These are phyloP conservation scores for Xiphophorus couchianus DNA, from an alignment of 2,113 vertebrate genomes.

Conservation along the genomic window DNA sequence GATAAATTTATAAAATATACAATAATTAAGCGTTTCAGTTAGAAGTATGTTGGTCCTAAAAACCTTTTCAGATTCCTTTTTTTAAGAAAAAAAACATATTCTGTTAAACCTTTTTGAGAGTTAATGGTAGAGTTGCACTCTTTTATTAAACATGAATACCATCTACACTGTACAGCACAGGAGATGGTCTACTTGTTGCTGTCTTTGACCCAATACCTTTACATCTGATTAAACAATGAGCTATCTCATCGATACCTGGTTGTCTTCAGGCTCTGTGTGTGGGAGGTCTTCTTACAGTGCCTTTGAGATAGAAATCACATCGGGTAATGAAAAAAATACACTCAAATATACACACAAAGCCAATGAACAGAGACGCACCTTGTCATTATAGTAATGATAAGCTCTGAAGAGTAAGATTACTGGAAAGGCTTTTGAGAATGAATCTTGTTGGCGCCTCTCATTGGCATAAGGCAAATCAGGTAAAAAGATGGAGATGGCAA, in stretches of 20 bases:
- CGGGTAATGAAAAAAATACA: conserved; percentile 47
- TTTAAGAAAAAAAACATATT: too few species aligned
- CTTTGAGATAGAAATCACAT: conserved; percentile 49
- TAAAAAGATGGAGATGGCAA: conserved; percentile 43
- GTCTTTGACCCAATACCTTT: background rate
- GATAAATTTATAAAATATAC: too few species aligned
- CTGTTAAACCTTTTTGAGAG: too few species aligned
- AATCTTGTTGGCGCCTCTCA: conserved; percentile 72
- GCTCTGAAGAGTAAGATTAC: conserved; percentile 71
- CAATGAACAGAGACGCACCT: conserved; percentile 67
- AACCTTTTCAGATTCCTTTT: too few species aligned
- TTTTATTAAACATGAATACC: too few species aligned
- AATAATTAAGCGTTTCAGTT: too few species aligned
- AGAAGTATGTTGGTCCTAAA: too few species aligned
- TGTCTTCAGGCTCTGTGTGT: conserved; percentile 5
- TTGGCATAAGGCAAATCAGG: conserved; percentile 68
- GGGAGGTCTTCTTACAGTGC: conserved; percentile 52
- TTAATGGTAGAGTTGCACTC: too few species aligned
- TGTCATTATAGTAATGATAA: conserved; percentile 83
- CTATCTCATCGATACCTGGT: conserved; percentile 31
- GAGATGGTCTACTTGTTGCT: conserved; percentile 10
- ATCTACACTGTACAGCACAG: background rate
- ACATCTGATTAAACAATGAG: conserved; percentile 24
- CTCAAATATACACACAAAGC: conserved; percentile 45
- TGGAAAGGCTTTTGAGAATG: conserved; percentile 70